Base-by-base conservation (phyloP, 2,888 invertebrate species). In the Meiosimyza decipiens region DNA sequence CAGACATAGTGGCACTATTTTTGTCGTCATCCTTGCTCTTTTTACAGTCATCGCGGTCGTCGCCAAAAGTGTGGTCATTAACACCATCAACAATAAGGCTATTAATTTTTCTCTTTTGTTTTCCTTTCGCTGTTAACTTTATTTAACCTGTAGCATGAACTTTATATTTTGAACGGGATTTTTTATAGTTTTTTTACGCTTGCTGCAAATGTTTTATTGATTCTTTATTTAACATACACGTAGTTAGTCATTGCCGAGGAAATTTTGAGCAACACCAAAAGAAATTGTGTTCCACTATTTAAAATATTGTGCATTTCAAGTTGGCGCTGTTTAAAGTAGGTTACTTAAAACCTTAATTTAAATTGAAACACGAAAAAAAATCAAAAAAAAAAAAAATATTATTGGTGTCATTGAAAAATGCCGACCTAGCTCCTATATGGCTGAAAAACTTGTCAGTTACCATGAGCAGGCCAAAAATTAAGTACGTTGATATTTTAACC, bases 1-100 rank as follows among this genome's bases (percentile, higher is more conserved):
- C 76, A 78, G 77, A 79, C 78, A 74, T 77, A 74, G 74, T 78
- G 78, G 77, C 77, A 79, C 78, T 76, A 75, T 77, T 76, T 73
- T 74, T 75, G 74, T 72, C 71, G 70, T 75, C 72, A 73, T 69
- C 63, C 47, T 47, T n/a, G 63, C n/a, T 15, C 28, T 59, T n/a
- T 9, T 40, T 40, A 40, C 40, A 40, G 12, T 64, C 49, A n/a
- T 18, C 28, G 64, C 50, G 18, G 22, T 51, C 51, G 40, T 69
- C 12, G n/a, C 55, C 64, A 62, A 63, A 74, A 70, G 74, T 72
- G 64, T 64, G 72, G 74, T 71, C 71, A 73, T 71, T 51, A 76
- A 70, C 67, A 75, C 49, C 73, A 75, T 51, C 54, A 69, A 55
- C 62, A 74, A 72, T 49, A 55, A 49, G 64, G 67, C 22, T 65